A percentile compares a stretch with the other conserved stretches of the same genome.
These are phyloP conservation scores for Abrostola tripartita DNA, from an alignment of 2,888 invertebrate species.

Conservation along the genomic window DNA sequence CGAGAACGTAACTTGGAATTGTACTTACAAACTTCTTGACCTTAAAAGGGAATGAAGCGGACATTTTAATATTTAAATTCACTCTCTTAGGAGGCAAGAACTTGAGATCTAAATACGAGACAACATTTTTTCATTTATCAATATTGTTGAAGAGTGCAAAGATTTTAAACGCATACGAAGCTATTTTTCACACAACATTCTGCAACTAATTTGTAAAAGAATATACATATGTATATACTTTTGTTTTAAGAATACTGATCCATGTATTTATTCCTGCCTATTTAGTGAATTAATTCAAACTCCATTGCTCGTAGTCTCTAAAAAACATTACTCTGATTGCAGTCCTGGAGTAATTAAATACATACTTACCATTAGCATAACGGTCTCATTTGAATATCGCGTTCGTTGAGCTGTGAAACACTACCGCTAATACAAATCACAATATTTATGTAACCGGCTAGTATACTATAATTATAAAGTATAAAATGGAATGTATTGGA, in stretches of 20 bases:
- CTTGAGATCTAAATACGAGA: neutral
- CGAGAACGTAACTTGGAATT: constrained; percentile 42
- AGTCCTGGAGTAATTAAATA: constrained; percentile 22
- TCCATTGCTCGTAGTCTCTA: neutral
- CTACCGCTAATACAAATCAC: constrained; percentile 45
- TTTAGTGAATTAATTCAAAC: neutral
- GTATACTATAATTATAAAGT: constrained; percentile 35
- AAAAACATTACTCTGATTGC: constrained; percentile 11
- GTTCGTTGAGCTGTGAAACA: constrained; percentile 40
- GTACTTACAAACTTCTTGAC: constrained; percentile 44
- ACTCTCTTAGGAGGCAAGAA: constrained; percentile 1
- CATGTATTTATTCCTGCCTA: no score
- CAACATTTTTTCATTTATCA: neutral
- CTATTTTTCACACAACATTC: no score
- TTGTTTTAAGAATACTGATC: no score
- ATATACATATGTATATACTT: no score
- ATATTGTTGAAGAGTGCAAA: neutral
- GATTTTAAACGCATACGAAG: no score
- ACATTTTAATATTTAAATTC: constrained; percentile 23
- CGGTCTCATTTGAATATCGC: constrained; percentile 25
- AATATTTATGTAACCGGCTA: constrained; percentile 34
- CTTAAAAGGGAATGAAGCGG: constrained; percentile 22
- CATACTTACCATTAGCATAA: constrained; percentile 40
- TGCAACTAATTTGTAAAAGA: no score
- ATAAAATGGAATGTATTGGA: constrained; percentile 45